Evolutionary conservation across 2,113 vertebrate species (phyloP).

Genomic region (Pluvialis apricaria): DNA sequence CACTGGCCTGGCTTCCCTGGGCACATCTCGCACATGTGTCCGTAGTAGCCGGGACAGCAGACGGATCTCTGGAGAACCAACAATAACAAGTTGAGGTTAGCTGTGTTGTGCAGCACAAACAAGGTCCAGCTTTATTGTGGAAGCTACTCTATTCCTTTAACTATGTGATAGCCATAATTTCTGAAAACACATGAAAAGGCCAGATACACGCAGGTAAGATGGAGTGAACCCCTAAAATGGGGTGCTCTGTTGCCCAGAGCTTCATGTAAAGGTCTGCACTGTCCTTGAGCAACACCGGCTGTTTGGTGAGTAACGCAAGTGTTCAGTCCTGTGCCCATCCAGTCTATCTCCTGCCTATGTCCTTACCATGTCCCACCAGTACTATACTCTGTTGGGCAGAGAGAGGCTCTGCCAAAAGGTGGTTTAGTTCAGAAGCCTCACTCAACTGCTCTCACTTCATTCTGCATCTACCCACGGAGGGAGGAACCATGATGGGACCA

Average conservation of each 20-base stretch:
- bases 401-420: neutral
- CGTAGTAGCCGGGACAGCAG: slow-evolving; percentile 90
- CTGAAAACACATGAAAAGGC: neutral
- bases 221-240: neutral
- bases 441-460: neutral
- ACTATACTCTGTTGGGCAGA: neutral
- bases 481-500: neutral
- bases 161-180: neutral
- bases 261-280: neutral
- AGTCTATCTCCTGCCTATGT: neutral
- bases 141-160: neutral
- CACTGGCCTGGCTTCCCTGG: slow-evolving; percentile 79
- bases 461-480: neutral
- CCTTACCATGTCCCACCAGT: neutral
- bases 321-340: neutral
- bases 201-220: neutral
- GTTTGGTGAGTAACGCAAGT: neutral
- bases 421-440: neutral
- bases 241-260: neutral
- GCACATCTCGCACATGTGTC: slow-evolving; percentile 88
- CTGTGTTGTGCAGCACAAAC: neutral
- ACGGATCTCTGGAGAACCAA: slow-evolving; percentile 74
- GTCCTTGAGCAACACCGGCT: neutral
- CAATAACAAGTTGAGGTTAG: neutral
- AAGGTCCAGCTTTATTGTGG: neutral